These are phyloP conservation scores for Oryzias dopingdopingensis DNA, from an alignment of 2,797 vertebrate genomes.

Conservation along the genomic window DNA sequence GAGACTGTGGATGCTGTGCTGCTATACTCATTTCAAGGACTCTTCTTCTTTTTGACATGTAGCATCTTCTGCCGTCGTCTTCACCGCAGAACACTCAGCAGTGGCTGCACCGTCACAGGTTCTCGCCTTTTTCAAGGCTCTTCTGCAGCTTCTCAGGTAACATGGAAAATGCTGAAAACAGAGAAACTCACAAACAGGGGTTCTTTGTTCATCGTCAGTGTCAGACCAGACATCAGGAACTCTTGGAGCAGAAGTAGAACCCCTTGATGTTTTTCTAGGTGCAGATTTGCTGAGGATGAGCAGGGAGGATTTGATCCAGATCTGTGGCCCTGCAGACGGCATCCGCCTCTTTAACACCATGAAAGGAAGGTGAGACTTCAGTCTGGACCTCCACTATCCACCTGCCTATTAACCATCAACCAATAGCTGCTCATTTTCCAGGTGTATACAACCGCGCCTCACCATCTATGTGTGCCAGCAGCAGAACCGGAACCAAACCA, in stretches of 20 bases:
- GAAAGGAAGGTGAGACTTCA: slow-evolving; percentile 86
- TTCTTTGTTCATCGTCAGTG: too few relatives aligned
- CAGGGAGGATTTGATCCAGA: slow-evolving; percentile 92
- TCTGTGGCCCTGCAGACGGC: slow-evolving; percentile 93
- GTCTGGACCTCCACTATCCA: not conserved
- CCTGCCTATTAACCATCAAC: too few relatives aligned
- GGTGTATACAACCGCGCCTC: slow-evolving; percentile 82
- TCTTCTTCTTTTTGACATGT: slow-evolving; percentile 84
- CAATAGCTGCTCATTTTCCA: slow-evolving; percentile 6
- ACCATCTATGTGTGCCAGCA: slow-evolving; percentile 94
- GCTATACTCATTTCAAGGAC: slow-evolving; percentile 73
- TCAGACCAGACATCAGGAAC: not conserved
- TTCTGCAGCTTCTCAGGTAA: slow-evolving; percentile 95
- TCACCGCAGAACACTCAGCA: slow-evolving; percentile 90
- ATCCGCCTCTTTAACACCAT: slow-evolving; percentile 94
- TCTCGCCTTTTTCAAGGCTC: slow-evolving; percentile 89
- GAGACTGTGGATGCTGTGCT: slow-evolving; percentile 66
- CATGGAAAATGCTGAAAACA: not conserved
- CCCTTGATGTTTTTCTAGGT: slow-evolving; percentile 71
- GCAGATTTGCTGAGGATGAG: slow-evolving; percentile 93
- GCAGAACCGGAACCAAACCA: slow-evolving; percentile 75
- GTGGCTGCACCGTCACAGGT: slow-evolving; percentile 92
- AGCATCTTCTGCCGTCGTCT: slow-evolving; percentile 87
- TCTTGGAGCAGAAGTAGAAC: slow-evolving; percentile 2
- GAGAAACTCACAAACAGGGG: too few relatives aligned